Percentiles rank a stretch among this genome's conserved stretches.
Evolutionary conservation across 1,140 invertebrate genomes (phyloP).

Genomic region (Achroia grisella): DNA sequence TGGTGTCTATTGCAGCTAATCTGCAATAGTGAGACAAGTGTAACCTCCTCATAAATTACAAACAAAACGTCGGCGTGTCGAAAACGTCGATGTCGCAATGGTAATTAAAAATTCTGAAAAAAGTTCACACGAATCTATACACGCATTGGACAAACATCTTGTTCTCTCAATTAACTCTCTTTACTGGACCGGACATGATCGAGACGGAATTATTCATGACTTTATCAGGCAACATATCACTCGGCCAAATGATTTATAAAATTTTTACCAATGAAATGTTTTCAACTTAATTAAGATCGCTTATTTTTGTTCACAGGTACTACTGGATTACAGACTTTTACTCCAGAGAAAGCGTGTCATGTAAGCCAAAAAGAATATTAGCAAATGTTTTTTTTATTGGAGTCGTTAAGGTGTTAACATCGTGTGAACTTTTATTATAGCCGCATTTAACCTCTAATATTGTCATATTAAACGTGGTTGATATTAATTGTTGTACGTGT

Average conservation of each 20-base stretch:
- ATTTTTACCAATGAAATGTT: slow-evolving; percentile 32
- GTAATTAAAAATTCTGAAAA: slow-evolving; percentile 35
- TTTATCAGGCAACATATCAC: slow-evolving; percentile 37
- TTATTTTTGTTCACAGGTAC: slow-evolving; percentile 27
- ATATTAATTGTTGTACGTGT: not conserved
- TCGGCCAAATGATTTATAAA: slow-evolving; percentile 36
- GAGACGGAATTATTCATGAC: slow-evolving; percentile 54
- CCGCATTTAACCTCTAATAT: not conserved
- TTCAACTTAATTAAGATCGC: slow-evolving; percentile 30
- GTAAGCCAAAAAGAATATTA: not conserved
- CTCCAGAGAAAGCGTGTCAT: slow-evolving; percentile 3
- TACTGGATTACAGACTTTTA: slow-evolving; percentile 4
- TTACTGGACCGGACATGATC: slow-evolving; percentile 40
- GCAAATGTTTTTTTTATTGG: not conserved
- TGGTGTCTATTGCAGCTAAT: no score
- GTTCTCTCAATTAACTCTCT: slow-evolving; percentile 61
- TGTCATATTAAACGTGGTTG: not conserved
- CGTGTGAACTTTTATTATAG: not conserved
- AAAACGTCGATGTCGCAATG: slow-evolving; percentile 11
- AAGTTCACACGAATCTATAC: slow-evolving; percentile 44
- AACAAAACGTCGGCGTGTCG: not conserved
- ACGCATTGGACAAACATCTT: slow-evolving; percentile 38
- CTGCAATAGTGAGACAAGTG: no score
- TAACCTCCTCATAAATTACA: slow-evolving; percentile 9
- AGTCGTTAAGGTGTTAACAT: slow-evolving; percentile 1